Evolutionary conservation across 2,113 vertebrate genomes (phyloP), one percentile per base, ranked within the genome.

Genomic region (Sorex fumeus): DNA sequence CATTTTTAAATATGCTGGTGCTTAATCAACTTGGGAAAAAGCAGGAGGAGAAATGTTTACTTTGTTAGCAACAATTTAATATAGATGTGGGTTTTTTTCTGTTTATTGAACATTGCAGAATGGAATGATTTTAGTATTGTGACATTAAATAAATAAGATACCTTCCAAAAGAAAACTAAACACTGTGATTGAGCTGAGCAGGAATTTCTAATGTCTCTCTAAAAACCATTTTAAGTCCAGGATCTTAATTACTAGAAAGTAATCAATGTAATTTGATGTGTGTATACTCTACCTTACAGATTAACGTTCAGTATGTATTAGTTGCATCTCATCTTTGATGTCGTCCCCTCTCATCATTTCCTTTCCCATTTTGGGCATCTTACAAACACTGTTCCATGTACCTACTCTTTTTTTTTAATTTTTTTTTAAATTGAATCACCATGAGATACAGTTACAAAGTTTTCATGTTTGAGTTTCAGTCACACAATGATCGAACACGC

Each of bases 11-110:
- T 86, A 79, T 25, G 93, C 85, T 92, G 50, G 69, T 92, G 93
- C 95, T 95, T 95, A 95, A 96, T 97, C 96, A 96, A 45, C 93
- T 87, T 23, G 40, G 62, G n/a, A 47, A 88, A 96, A 96, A 93
- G 71, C 36, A 77, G 71, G 64, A 70, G 60, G 78, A 93, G 82
- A 95, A 93, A 94, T 95, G 94, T 96, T 97, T 96, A 95, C 95
- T 93, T 94, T 95, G 83, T 92, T 91, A 94, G 88, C 69, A 96
- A 93, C 92, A 87, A 93, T 92, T 95, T 96, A 94, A 96, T 95
- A 92, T 93, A 93, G 88, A 95, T 81, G 80, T 91, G 90, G 64
- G 78, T 5, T 81, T 88, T 92, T 93, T 91, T 75, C 84, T 95
- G 92, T 95, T 95, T 95, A 88, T 94, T 96, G 94, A 96, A 94